phyloP scores from a whole-genome alignment of 2,797 vertebrate genomes.

The Gadopsis bispinosus region DNA sequence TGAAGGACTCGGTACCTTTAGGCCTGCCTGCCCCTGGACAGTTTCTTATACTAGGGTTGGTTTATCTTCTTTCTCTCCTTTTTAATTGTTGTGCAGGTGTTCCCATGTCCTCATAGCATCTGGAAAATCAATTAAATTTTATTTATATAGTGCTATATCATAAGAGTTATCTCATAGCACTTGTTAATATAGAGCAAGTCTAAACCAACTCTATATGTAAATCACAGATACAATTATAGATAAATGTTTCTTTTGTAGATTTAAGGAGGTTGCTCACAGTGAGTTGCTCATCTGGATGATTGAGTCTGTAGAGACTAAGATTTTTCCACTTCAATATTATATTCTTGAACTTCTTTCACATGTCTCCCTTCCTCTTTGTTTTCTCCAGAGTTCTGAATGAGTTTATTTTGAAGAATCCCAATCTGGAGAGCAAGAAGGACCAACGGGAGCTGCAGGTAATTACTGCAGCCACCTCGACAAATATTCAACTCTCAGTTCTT shows the following conservation, averaged over 20 bases:
- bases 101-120: not conserved
- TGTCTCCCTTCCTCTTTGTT: constrained; percentile 16
- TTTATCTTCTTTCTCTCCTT: constrained; percentile 28
- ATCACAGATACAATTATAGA: not conserved
- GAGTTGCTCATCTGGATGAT: not conserved
- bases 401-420: constrained; percentile 99
- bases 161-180: too few species aligned
- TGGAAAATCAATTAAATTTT: not conserved
- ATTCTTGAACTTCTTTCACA: not conserved
- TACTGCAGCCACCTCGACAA: not conserved
- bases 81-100: not conserved
- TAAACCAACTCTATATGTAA: too few species aligned
- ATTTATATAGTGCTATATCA: too few species aligned
- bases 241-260: not conserved
- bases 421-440: constrained; percentile 97
- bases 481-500: constrained; percentile 3
- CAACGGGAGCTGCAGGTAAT: constrained; percentile 97
- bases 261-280: not conserved
- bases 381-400: constrained; percentile 93
- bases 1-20: constrained; percentile 96
- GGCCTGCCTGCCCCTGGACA: constrained; percentile 96
- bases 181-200: too few species aligned
- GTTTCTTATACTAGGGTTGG: constrained; percentile 96
- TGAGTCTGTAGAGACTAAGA: not conserved
- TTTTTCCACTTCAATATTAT: not conserved